Conservation (phyloP, 2,888 invertebrate genomes). For the Pinctada fucata region DNA sequence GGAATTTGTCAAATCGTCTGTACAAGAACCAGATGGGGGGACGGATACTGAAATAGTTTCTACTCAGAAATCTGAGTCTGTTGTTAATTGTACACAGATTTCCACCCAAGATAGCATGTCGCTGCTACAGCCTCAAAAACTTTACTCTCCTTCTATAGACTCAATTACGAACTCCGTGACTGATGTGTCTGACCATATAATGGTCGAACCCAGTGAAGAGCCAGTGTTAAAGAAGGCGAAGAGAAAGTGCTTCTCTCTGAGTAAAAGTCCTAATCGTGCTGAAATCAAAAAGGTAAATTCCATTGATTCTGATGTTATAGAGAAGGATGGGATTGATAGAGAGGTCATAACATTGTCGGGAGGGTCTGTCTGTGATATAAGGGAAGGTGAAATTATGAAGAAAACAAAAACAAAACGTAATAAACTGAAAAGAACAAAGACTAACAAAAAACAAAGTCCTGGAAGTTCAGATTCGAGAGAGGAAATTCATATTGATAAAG, state of each 20-base stretch:
- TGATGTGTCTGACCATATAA: background rate
- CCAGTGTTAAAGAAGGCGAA: background rate
- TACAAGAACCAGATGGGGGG: background rate
- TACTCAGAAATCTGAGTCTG: background rate
- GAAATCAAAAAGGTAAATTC: too few species aligned
- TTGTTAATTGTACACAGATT: background rate
- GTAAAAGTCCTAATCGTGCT: background rate
- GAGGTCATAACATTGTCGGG: too few species aligned
- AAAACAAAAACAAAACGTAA: too few species aligned
- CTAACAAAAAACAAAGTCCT: too few species aligned
- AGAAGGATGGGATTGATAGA: too few species aligned
- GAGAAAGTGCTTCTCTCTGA: conserved; percentile 7
- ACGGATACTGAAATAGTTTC: background rate
- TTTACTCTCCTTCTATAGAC: background rate
- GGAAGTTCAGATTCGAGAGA: too few species aligned
- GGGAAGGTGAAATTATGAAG: too few species aligned
- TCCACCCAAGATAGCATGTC: conserved; percentile 19
- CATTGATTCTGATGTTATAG: too few species aligned
- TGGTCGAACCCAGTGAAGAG: background rate
- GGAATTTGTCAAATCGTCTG: background rate
- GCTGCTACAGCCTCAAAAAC: background rate
- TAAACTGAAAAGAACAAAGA: too few species aligned
- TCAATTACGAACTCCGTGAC: background rate
- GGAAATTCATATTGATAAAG: too few species aligned
- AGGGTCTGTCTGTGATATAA: too few species aligned